A percentile compares a stretch with the other conserved stretches of the same genome.
Evolutionary conservation across 2,888 invertebrate genomes (phyloP).

Genomic region (Lepidochrysops patricia): DNA sequence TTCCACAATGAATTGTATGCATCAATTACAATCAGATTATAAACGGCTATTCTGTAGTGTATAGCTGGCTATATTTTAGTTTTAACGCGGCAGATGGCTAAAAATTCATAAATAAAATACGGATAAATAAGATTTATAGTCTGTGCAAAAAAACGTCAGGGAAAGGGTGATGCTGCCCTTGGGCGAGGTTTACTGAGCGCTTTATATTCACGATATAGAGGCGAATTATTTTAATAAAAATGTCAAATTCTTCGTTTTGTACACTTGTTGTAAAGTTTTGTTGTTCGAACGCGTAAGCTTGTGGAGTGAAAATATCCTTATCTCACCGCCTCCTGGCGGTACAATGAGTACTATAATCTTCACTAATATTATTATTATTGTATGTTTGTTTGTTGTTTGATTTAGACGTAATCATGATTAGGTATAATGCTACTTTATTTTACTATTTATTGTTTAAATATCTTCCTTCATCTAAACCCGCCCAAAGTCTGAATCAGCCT

Average conservation of each 20-base stretch:
- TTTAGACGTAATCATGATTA: no score
- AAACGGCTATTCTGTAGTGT: not conserved
- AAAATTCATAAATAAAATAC: constrained; percentile 39
- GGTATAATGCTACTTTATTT: no score
- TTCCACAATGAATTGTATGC: not conserved
- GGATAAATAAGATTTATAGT: constrained; percentile 48
- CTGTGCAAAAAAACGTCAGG: constrained; percentile 39
- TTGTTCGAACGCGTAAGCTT: no score
- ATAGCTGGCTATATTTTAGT: not conserved
- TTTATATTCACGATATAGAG: constrained; percentile 6
- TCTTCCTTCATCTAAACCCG: no score
- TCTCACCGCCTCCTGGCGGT: no score
- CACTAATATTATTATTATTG: no score
- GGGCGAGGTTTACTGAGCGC: constrained; percentile 42
- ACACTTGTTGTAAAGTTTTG: no score
- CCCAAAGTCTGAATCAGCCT: no score
- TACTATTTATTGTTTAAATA: no score
- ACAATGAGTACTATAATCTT: no score
- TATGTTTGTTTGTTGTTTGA: no score
- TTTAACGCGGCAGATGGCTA: not conserved
- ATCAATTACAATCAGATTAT: constrained; percentile 16
- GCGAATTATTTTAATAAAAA: constrained; percentile 13
- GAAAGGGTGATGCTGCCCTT: constrained; percentile 52
- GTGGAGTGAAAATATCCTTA: no score
- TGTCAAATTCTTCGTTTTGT: constrained; percentile 1